Evolutionary conservation across 2,113 vertebrate genomes (phyloP).

Genomic region (Orthochromis malagaraziensis): DNA sequence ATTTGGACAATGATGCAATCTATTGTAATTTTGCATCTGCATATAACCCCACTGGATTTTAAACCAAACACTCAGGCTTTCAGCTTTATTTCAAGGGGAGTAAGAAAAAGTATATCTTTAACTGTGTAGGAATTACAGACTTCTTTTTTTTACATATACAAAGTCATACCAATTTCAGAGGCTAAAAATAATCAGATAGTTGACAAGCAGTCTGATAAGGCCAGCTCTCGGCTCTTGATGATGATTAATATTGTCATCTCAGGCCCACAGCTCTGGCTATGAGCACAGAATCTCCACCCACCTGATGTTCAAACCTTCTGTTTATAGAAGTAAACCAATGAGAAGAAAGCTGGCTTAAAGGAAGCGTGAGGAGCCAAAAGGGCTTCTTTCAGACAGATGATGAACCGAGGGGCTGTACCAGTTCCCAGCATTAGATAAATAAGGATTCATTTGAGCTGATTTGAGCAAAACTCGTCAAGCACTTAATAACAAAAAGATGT

Average conservation of each 20-base stretch:
- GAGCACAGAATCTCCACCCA: background rate
- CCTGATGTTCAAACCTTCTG: background rate
- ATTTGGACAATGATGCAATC: background rate
- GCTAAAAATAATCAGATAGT: background rate
- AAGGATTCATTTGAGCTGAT: background rate
- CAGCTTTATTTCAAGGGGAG: background rate
- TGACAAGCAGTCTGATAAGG: background rate
- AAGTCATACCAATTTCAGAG: background rate
- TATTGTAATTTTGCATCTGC: background rate
- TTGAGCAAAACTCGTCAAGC: rapidly evolving
- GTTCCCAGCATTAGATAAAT: background rate
- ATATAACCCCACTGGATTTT: background rate
- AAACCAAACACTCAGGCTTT: background rate
- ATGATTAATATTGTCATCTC: background rate
- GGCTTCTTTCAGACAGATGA: background rate
- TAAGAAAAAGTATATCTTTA: background rate
- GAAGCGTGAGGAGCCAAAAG: background rate
- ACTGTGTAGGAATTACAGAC: background rate
- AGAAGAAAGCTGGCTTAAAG: background rate
- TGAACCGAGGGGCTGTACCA: background rate
- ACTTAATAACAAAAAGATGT: background rate
- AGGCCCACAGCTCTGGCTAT: background rate
- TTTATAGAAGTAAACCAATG: background rate
- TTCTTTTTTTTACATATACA: background rate
- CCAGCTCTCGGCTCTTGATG: background rate